phyloP scores from a whole-genome alignment of 2,888 invertebrate genomes.

The Onthophagus sagittarius region DNA sequence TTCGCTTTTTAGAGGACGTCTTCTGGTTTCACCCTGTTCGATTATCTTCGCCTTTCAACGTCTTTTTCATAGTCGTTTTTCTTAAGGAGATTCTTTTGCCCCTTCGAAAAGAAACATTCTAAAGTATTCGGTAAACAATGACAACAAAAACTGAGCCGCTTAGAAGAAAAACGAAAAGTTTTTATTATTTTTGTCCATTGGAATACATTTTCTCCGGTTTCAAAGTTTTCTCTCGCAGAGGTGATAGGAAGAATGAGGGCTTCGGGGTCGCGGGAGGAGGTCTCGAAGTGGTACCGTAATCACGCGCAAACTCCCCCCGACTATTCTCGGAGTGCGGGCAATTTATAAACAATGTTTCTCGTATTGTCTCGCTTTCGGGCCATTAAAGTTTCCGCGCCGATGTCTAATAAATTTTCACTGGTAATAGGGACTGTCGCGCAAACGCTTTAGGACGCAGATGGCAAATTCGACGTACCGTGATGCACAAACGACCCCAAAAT shows the following conservation, averaged over 20 bases:
- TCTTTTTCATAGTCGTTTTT: not conserved
- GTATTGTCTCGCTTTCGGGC: slow-evolving; percentile 6
- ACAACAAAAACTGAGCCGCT: slow-evolving; percentile 13
- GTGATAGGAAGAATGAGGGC: not conserved
- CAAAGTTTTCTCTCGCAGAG: not conserved
- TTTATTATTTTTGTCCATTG: not conserved
- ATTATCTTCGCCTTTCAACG: not conserved
- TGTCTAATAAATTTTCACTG: slow-evolving; percentile 3
- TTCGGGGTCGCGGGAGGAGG: not conserved
- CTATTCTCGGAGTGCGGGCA: slow-evolving; percentile 2
- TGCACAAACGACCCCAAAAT: not conserved
- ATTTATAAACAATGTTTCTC: slow-evolving; percentile 11
- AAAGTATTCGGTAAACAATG: not conserved
- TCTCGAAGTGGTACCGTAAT: not conserved
- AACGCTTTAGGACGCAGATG: slow-evolving; percentile 2
- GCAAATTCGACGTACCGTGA: not conserved
- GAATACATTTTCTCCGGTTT: not conserved
- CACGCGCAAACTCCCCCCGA: slow-evolving; percentile 5
- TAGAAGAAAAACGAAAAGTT: not conserved
- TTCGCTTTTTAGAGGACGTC: not conserved
- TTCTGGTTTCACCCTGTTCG: not conserved
- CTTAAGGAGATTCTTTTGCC: not conserved
- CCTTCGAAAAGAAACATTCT: not conserved
- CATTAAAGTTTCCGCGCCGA: slow-evolving; percentile 9
- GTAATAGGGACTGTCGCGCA: not conserved